Evolutionary conservation across 2,113 vertebrate species (phyloP).

Genomic region (Amphiprion percula): DNA sequence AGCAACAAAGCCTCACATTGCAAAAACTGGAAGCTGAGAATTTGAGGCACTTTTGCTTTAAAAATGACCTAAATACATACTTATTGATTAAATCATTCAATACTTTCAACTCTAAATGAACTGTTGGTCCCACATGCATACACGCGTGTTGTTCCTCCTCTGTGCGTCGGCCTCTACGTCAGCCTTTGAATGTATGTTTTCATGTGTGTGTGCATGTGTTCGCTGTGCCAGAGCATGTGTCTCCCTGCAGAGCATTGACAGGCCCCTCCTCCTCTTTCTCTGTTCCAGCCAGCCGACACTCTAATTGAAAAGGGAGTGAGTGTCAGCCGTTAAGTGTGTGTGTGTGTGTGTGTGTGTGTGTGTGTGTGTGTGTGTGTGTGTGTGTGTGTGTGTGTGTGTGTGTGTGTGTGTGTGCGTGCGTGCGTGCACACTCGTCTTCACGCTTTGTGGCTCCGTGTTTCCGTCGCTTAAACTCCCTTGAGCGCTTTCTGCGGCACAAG

Average conservation of each 20-base stretch:
- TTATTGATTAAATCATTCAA: background rate
- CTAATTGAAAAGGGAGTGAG: constrained; percentile 85
- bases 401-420: constrained; percentile 21
- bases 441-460: constrained; percentile 74
- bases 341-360: too few species aligned
- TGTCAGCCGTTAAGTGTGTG: constrained; percentile 73
- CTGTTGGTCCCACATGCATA: background rate
- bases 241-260: constrained; percentile 71
- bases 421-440: constrained; percentile 63
- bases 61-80: background rate
- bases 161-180: background rate
- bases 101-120: background rate
- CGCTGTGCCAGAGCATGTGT: constrained; percentile 69
- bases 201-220: constrained; percentile 50
- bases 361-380: too few species aligned
- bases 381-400: background rate
- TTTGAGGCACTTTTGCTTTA: background rate
- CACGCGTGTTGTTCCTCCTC: constrained; percentile 1
- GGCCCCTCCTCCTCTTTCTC: constrained; percentile 50
- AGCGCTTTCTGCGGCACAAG: constrained; percentile 58
- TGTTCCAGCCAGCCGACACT: constrained; percentile 81
- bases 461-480: constrained; percentile 79
- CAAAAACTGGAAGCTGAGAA: too few species aligned
- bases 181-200: background rate
- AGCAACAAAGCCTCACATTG: background rate